Percentiles rank a stretch among this genome's conserved stretches.
Evolutionary conservation across 2,888 invertebrate genomes (phyloP).

Genomic region (Villa cingulata): DNA sequence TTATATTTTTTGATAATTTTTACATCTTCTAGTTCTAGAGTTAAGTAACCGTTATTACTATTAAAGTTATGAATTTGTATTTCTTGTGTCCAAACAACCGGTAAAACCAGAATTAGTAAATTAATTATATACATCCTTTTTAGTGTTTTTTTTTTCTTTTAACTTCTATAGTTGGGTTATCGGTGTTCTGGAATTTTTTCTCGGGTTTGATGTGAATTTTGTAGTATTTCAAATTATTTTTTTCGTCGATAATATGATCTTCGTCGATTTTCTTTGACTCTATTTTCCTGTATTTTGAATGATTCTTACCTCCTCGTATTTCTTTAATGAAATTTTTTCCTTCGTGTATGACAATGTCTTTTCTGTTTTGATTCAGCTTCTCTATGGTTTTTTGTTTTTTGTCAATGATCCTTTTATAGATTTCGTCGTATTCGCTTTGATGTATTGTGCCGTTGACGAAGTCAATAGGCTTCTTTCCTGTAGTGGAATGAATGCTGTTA

Average conservation of each 20-base stretch:
- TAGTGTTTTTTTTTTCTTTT: neutral
- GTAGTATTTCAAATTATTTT: neutral
- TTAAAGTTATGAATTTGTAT: neutral
- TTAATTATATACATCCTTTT: neutral
- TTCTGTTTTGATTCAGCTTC: neutral
- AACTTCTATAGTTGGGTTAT: neutral
- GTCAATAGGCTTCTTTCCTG: conserved; percentile 3
- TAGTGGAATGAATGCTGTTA: conserved; percentile 3
- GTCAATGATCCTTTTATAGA: neutral
- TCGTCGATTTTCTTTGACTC: neutral
- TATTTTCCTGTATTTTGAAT: neutral
- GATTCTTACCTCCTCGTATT: neutral
- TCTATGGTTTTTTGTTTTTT: conserved; percentile 1
- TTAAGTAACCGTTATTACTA: conserved; percentile 1
- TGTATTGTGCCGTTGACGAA: conserved; percentile 2
- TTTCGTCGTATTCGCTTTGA: neutral
- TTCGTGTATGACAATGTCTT: neutral
- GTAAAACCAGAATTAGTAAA: neutral
- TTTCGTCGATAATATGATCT: neutral
- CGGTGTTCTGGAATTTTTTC: neutral
- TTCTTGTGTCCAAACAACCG: neutral
- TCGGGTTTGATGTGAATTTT: neutral
- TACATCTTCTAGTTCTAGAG: neutral
- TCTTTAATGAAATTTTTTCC: neutral
- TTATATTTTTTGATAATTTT: neutral